phyloP scores from a whole-genome alignment of 2,888 invertebrate genomes.

The Trichogramma evanescens region DNA sequence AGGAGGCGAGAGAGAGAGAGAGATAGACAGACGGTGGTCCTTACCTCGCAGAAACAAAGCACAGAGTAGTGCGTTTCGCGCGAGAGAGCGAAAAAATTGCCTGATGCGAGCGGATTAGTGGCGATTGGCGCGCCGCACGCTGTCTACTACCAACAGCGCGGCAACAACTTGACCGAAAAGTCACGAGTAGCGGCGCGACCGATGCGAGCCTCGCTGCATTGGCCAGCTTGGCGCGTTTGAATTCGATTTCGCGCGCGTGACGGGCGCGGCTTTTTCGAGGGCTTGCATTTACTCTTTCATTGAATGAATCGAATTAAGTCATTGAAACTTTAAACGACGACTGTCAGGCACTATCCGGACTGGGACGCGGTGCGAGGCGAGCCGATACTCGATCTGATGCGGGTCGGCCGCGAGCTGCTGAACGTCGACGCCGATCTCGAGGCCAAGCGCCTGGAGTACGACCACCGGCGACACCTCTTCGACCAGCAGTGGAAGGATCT shows the following conservation, averaged over 20 bases:
- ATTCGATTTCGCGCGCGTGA: not conserved
- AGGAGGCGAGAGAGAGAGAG: no score
- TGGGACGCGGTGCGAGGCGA: conserved; percentile 56
- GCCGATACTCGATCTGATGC: conserved; percentile 53
- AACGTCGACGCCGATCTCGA: conserved; percentile 50
- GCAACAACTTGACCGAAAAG: no score
- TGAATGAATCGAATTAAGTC: not conserved
- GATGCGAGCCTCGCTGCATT: not conserved
- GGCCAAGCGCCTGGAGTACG: conserved; percentile 48
- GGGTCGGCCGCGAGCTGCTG: conserved; percentile 51
- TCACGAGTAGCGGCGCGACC: no score
- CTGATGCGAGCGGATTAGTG: no score
- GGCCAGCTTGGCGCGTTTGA: not conserved
- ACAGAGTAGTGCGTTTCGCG: no score
- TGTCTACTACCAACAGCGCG: no score
- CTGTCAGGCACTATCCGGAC: conserved; percentile 54
- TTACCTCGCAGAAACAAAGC: no score
- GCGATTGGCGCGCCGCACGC: no score
- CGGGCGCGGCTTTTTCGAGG: not conserved
- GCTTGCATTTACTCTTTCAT: not conserved
- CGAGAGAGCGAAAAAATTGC: no score
- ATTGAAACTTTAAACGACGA: conserved; percentile 1
- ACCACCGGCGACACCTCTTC: conserved; percentile 46
- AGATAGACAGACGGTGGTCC: no score
- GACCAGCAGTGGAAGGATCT: conserved; percentile 55